phyloP scores from a whole-genome alignment of 2,113 vertebrate genomes.

The Tachysurus vachellii region DNA sequence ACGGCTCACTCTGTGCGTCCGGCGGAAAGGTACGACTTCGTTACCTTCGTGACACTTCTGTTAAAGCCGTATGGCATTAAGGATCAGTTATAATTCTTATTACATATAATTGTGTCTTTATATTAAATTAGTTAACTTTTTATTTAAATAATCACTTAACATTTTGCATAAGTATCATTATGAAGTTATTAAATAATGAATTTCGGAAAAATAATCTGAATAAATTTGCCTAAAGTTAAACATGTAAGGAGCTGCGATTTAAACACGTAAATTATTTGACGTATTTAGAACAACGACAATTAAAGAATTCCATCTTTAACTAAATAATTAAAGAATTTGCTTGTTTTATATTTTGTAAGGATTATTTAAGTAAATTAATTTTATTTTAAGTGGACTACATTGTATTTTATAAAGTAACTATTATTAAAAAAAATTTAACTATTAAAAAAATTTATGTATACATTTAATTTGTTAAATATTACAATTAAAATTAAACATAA shows the following conservation, averaged over 20 bases:
- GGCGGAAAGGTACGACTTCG: constrained; percentile 83
- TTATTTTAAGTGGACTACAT: no score
- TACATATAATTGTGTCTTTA: neutral
- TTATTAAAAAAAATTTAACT: no score
- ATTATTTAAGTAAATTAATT: no score
- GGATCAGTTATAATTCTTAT: neutral
- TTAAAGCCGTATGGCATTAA: neutral
- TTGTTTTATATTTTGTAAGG: no score
- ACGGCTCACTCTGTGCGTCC: constrained; percentile 94
- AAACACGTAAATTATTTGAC: neutral
- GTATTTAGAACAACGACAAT: no score
- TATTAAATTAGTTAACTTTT: no score
- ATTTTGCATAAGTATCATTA: neutral
- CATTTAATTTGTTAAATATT: no score
- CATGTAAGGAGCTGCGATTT: neutral
- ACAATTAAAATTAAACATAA: no score
- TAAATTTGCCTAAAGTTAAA: neutral
- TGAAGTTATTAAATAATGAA: neutral
- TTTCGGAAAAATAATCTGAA: neutral
- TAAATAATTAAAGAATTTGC: no score
- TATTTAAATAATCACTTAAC: neutral
- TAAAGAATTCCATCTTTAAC: no score
- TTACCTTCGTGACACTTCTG: neutral
- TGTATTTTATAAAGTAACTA: no score
- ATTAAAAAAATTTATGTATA: no score